Conservation (phyloP, 2,888 invertebrate species). For the Camptogramma bilineatum region DNA sequence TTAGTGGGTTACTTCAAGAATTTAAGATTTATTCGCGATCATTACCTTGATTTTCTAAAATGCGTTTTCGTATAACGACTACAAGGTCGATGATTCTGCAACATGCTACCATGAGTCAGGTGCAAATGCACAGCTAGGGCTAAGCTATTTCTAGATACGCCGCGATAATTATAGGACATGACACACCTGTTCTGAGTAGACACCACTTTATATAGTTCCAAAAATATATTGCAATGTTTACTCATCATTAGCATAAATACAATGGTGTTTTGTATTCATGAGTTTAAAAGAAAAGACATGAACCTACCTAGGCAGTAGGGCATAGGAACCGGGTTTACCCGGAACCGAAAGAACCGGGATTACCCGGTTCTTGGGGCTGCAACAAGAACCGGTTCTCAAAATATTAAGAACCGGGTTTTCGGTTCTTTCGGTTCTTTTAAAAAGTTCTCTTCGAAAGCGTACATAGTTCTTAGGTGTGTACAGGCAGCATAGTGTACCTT, state of each 20-base stretch:
- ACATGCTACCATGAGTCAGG: constrained; percentile 51
- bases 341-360: too few species aligned
- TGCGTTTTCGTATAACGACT: not conserved
- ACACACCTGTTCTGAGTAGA: constrained; percentile 57
- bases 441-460: too few species aligned
- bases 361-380: too few species aligned
- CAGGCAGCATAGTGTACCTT: too few species aligned
- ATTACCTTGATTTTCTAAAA: not conserved
- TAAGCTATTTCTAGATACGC: constrained; percentile 60
- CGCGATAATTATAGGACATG: constrained; percentile 57
- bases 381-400: too few species aligned
- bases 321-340: too few species aligned
- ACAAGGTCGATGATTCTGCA: constrained; percentile 10
- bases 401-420: too few species aligned
- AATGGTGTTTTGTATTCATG: constrained; percentile 15
- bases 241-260: constrained; percentile 22
- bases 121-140: constrained; percentile 52
- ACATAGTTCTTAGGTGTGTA: too few species aligned
- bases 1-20: not conserved
- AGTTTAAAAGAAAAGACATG: constrained; percentile 1
- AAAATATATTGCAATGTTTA: constrained; percentile 37
- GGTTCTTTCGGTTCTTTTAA: too few species aligned
- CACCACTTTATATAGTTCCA: constrained; percentile 44
- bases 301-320: not conserved
- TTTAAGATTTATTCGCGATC: not conserved